Evolutionary conservation across 92 coral and sea anemone genomes (phyloP), one percentile per base, ranked within the genome.

Genomic region (Pocillopora meandrina): DNA sequence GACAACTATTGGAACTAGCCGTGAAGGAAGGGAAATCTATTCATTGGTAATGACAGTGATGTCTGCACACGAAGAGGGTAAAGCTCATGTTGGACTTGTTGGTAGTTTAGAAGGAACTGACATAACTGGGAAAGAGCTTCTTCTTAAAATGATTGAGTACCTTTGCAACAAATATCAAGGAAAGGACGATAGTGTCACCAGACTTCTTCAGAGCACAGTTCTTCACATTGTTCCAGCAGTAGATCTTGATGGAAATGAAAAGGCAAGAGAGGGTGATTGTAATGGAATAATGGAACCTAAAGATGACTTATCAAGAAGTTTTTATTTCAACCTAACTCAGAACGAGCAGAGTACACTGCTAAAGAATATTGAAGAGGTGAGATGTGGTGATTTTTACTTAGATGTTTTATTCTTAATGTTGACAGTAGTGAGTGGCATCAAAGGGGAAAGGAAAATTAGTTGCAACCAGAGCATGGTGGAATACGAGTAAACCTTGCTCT

Each of bases 81-180:
- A 87, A 65, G 94, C 98, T 14, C 88, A 71, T 12, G 90, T 96
- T 36, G 99, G 96, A 1, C 88, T 96, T n/a, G 89, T 96, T 55
- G 99, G 98, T 23, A 92, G 98, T 77, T 73, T 96, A 61, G 85
- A 95, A 67, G 99, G 95, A 12, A 90, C 89, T 26, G 99, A 95
- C 72, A 87, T 91, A 14, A 81, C 89, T 52, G 95, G 99, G 69
- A 86, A 94, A n/a, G 99, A 96, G 79, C 77, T 92, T 23, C 88
- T 96, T 31, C 90, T 96, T n/a, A 87, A 93, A 76, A 83, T 96
- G 31, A 72, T 89, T 20, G 92, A 90, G 19, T 89, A 93, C 73
- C 75, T 96, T 77, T 90, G 96, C 73, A 88, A 82, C 57, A 93
- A 90, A 42, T 96, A 92, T 87, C 85, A 71, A 55, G 83, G 59